These are phyloP conservation scores for Kryptopterus vitreolus DNA, from an alignment of 2,797 vertebrate species.

Conservation along the genomic window DNA sequence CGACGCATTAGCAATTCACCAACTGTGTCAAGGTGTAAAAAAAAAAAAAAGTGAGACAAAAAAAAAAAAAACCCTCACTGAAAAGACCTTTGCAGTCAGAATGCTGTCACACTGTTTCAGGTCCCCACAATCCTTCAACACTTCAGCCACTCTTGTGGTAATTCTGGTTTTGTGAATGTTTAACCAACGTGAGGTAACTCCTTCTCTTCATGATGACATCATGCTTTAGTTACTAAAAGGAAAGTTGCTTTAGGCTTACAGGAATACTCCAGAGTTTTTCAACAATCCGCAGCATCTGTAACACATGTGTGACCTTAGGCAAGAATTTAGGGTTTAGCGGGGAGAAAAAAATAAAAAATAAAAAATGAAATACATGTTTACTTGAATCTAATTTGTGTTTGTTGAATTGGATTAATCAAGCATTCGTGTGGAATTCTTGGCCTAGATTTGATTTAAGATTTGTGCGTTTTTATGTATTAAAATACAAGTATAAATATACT, in stretches of 20 bases:
- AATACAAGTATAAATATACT: too few relatives aligned
- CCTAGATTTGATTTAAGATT: not conserved
- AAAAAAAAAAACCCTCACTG: conserved; percentile 27
- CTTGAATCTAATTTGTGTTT: conserved; percentile 11
- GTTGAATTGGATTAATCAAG: conserved; percentile 2
- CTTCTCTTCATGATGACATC: conserved; percentile 18
- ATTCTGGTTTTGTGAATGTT: conserved; percentile 17
- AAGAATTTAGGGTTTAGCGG: conserved; percentile 8
- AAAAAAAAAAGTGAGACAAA: conserved; percentile 21
- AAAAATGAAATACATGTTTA: conserved; percentile 4
- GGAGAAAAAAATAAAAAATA: conserved; percentile 12
- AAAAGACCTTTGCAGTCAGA: conserved; percentile 36
- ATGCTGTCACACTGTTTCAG: conserved; percentile 32
- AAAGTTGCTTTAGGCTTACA: conserved; percentile 4
- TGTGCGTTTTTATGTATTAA: too few relatives aligned
- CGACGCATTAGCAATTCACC: not conserved
- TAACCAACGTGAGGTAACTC: conserved; percentile 14
- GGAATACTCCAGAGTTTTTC: conserved; percentile 11
- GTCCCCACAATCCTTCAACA: conserved; percentile 24
- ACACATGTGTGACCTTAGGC: conserved; percentile 14
- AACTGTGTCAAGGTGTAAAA: conserved; percentile 10
- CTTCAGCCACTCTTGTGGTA: conserved; percentile 16
- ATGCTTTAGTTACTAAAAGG: conserved; percentile 12
- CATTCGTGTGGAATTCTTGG: not conserved
- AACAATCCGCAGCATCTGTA: conserved; percentile 21